Evolutionary conservation across 2,888 invertebrate species (phyloP).

Genomic region (Thymelicus acteon): DNA sequence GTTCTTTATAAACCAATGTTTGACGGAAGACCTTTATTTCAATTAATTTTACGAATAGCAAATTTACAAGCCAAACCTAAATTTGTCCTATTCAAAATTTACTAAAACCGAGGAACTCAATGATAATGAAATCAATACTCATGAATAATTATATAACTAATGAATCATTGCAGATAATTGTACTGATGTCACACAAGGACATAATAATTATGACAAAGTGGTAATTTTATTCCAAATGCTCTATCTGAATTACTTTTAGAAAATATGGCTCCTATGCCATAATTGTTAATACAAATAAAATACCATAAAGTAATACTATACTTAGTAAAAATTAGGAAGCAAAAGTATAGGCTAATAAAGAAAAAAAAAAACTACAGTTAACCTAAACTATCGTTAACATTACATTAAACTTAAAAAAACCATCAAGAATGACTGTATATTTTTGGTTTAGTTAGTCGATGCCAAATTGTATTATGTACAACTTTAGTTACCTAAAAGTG

Average conservation of each 20-base stretch:
- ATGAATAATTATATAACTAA: no score
- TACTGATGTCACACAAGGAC: no score
- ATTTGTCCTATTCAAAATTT: neutral
- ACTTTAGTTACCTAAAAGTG: slow-evolving; percentile 19
- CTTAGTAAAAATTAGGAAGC: slow-evolving; percentile 7
- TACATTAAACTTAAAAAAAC: slow-evolving; percentile 15
- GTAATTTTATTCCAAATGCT: no score
- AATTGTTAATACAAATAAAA: neutral
- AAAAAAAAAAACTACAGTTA: neutral
- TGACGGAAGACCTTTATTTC: neutral
- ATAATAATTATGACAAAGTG: no score
- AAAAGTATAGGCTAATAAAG: neutral
- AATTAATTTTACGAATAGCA: neutral
- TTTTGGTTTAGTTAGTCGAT: slow-evolving; percentile 27
- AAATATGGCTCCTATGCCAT: no score
- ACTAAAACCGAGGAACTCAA: no score
- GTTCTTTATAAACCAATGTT: neutral
- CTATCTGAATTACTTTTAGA: no score
- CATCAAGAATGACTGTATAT: slow-evolving; percentile 32
- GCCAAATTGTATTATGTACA: slow-evolving; percentile 29
- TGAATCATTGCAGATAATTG: no score
- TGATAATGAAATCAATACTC: no score
- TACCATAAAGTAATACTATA: slow-evolving; percentile 16
- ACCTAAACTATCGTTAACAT: slow-evolving; percentile 18
- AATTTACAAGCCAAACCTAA: neutral